phyloP scores from a whole-genome alignment of 2,797 vertebrate genomes.

The Malurus leucopterus region DNA sequence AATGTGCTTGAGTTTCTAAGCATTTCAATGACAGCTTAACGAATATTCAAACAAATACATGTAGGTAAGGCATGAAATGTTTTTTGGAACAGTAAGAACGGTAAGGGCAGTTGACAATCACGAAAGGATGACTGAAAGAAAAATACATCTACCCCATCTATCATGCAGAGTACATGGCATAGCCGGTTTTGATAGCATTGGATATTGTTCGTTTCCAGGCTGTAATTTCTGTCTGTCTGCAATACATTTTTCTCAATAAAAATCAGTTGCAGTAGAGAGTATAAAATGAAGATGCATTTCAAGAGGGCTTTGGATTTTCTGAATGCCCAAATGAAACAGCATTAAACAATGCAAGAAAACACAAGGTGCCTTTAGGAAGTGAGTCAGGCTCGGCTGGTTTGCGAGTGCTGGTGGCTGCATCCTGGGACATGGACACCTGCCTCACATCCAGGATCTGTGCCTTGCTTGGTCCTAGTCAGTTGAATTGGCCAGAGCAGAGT shows the following conservation, averaged over 20 bases:
- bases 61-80: background rate
- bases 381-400: background rate
- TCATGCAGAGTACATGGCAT: background rate
- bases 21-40: background rate
- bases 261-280: background rate
- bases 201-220: background rate
- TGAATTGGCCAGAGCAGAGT: background rate
- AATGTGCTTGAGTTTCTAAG: background rate
- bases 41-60: background rate
- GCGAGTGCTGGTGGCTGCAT: background rate
- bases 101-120: background rate
- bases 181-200: background rate
- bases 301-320: background rate
- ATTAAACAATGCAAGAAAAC: background rate
- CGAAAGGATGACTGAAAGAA: background rate
- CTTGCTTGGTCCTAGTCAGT: background rate
- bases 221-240: background rate
- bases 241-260: background rate
- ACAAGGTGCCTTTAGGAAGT: background rate
- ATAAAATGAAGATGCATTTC: background rate
- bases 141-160: background rate
- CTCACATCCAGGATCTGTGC: background rate
- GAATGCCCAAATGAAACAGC: background rate
- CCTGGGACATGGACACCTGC: accelerated
- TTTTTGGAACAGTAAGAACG: background rate